phyloP scores from a whole-genome alignment of 1,140 invertebrate genomes.

The Anastrepha obliqua region DNA sequence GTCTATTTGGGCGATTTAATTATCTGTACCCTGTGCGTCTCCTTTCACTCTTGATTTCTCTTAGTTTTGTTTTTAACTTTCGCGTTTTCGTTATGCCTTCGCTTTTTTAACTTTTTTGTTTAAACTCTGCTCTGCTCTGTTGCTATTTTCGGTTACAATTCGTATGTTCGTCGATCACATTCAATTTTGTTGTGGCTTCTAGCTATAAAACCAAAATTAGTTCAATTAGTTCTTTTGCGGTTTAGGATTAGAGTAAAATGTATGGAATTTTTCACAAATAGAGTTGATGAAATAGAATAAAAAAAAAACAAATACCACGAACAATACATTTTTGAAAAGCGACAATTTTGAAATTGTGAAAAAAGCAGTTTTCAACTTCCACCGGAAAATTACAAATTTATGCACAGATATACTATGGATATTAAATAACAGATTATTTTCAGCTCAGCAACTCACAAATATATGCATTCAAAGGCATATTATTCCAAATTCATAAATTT shows the following conservation, averaged over 20 bases:
- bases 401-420: too few relatives aligned
- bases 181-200: neutral
- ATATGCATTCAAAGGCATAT: too few relatives aligned
- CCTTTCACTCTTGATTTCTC: neutral
- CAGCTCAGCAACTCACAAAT: too few relatives aligned
- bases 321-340: neutral
- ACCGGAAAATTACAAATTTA: too few relatives aligned
- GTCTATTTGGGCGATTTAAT: neutral
- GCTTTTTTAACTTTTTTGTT: neutral
- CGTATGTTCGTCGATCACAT: neutral
- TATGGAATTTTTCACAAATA: conserved; percentile 32
- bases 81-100: neutral
- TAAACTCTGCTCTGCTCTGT: neutral
- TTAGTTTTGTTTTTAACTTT: neutral
- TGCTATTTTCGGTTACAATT: neutral
- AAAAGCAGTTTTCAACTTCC: neutral
- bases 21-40: neutral
- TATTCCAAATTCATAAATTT: too few relatives aligned
- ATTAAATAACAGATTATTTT: too few relatives aligned
- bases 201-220: conserved; percentile 7
- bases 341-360: neutral
- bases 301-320: too few relatives aligned
- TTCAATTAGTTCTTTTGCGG: neutral
- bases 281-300: neutral
- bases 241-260: conserved; percentile 13